Conservation (phyloP, 2,888 invertebrate genomes). For the Hesperia comma region DNA sequence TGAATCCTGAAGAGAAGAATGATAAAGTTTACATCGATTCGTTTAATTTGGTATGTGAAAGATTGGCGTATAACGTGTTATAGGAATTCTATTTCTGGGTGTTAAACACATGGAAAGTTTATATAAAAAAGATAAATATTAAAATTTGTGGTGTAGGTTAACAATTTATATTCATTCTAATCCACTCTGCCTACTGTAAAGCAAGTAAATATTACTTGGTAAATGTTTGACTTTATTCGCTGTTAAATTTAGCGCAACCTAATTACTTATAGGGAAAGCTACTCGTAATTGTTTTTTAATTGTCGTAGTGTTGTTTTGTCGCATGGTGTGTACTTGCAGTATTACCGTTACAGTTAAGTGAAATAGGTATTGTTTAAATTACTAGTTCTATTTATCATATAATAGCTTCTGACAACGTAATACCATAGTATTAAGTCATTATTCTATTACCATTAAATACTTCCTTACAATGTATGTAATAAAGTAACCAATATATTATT, state of each 20-base stretch:
- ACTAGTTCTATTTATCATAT: neutral
- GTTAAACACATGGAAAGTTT: no score
- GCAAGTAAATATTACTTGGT: constrained; percentile 9
- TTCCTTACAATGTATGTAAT: neutral
- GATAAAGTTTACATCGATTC: no score
- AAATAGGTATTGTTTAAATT: neutral
- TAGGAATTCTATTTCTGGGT: neutral
- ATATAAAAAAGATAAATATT: neutral
- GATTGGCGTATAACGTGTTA: no score
- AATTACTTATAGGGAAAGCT: neutral
- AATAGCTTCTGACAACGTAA: neutral
- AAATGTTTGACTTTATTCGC: constrained; percentile 1
- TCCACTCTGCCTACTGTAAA: neutral
- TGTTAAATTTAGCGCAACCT: constrained; percentile 3
- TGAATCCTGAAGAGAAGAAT: no score
- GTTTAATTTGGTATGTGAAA: no score
- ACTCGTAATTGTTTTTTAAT: constrained; percentile 3
- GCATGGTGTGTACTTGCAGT: neutral
- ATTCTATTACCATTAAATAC: neutral
- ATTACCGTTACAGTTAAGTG: neutral
- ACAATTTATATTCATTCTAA: constrained; percentile 3
- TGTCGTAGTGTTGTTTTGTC: neutral
- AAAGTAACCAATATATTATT: no score
- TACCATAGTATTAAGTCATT: neutral
- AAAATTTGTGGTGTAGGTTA: neutral